Evolutionary conservation across 1,140 invertebrate species (phyloP), one percentile per base, ranked within the genome.

Genomic region (Drosophila paulistorum): DNA sequence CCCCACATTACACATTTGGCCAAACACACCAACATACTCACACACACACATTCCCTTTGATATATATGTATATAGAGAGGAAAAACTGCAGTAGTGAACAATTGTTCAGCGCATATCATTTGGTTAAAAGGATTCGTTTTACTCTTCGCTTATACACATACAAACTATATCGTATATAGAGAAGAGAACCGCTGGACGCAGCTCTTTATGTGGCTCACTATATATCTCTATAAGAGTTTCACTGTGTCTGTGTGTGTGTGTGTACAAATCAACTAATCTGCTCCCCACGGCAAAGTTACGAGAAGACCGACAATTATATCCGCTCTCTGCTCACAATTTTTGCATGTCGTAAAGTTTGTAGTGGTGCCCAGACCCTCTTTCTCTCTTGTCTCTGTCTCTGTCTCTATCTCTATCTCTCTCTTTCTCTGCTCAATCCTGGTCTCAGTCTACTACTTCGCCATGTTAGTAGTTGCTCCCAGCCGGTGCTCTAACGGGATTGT

Each of bases 231-330:
- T 51, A 23, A 51, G 45, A n/a, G 17, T 20, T 17, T 10, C 30
- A 14, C 51, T 67, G 57, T 79, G 41, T 72, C 23, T 48, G 54
- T 68, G 61, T 69, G 69, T 69, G 45, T 71, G 42, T 74, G 65
- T 74, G 77, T 80, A 78, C 80, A 89, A 87, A 87, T 87, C 84
- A 87, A 87, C 84, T 89, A 87, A 87, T 87, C 84, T 87, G 85
- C 84, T 87, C 84, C 84, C 84, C 84, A 87, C 80, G 84, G 84
- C 77, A 89, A 87, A 89, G 84, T 87, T 87, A 89, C 79, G 84
- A 89, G 84, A 87, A 87, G 84, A 87, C 84, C 84, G 84, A 87
- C 84, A 89, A 87, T 87, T 87, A 87, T 89, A 89, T 87, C 84
- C 84, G 80, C 84, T 87, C 84, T 89, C 80, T 87, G 84, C 84